A percentile compares a stretch with the other conserved stretches of the same genome.
Conservation (phyloP, 1,140 invertebrate genomes). For the Marisa cornuarietis region DNA sequence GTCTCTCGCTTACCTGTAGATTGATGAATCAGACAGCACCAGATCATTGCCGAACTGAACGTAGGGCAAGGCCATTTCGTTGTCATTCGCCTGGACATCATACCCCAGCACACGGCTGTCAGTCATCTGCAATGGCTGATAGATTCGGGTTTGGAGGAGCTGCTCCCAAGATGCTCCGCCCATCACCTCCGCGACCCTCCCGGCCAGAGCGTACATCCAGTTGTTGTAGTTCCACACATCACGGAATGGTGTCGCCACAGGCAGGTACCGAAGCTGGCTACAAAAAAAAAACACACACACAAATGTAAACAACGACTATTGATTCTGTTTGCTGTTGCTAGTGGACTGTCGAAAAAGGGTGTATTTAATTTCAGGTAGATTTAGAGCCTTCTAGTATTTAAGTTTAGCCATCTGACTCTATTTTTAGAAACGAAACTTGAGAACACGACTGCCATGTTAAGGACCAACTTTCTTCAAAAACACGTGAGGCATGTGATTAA, state of each 20-base stretch:
- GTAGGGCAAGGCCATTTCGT: slow-evolving; percentile 15
- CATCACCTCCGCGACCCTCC: no score
- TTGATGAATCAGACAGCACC: background rate
- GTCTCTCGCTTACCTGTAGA: background rate
- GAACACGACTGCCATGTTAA: no score
- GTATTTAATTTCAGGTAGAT: background rate
- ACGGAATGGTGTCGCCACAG: slow-evolving; percentile 1
- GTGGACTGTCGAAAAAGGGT: no score
- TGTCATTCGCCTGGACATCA: background rate
- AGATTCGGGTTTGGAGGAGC: background rate
- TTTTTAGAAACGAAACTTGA: no score
- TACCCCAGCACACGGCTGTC: background rate
- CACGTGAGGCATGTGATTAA: no score
- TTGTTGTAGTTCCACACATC: slow-evolving; percentile 1
- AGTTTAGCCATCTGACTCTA: no score
- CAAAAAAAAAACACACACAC: background rate
- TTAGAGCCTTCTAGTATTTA: background rate
- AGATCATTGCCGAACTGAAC: background rate
- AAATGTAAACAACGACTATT: background rate
- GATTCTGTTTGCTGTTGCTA: slow-evolving; percentile 6
- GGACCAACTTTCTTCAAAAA: no score
- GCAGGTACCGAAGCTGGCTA: slow-evolving; percentile 7
- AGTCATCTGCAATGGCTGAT: slow-evolving; percentile 12
- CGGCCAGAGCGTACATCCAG: no score
- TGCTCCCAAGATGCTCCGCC: no score